These are phyloP conservation scores for Cricetomys ansorgei DNA, from an alignment of 2,113 vertebrate species.

Conservation along the genomic window DNA sequence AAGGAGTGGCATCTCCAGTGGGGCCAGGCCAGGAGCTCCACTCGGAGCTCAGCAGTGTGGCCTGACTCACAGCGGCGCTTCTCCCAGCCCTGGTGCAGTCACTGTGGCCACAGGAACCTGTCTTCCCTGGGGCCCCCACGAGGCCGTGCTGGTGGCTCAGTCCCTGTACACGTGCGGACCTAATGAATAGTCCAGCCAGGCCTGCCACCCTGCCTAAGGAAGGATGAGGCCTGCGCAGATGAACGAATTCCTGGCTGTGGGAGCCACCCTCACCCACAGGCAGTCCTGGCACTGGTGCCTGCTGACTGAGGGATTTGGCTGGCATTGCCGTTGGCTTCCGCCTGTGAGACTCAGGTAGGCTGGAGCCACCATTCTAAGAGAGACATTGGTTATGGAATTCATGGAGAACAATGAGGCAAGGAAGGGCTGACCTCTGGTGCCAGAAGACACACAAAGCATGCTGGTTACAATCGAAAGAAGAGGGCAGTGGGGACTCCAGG, in stretches of 20 bases:
- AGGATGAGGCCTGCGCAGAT: not conserved
- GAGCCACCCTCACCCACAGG: not conserved
- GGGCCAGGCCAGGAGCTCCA: not conserved
- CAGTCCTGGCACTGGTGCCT: not conserved
- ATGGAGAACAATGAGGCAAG: too few species aligned
- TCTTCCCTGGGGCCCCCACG: constrained; percentile 46
- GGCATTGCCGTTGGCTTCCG: accelerated
- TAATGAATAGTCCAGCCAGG: not conserved
- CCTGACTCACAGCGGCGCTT: constrained; percentile 21
- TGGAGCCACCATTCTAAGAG: not conserved
- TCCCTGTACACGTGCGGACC: constrained; percentile 13
- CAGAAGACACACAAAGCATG: not conserved
- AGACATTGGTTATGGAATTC: not conserved
- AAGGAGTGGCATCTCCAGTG: constrained; percentile 9
- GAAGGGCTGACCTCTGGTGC: not conserved
- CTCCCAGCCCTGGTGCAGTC: not conserved
- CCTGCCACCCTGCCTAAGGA: not conserved
- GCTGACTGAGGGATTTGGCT: constrained; percentile 31
- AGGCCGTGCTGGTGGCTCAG: not conserved
- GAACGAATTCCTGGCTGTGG: not conserved
- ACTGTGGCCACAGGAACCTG: not conserved
- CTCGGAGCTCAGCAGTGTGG: constrained; percentile 45
- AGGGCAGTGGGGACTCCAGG: accelerated
- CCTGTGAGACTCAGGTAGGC: not conserved
- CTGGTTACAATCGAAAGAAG: not conserved